Evolutionary conservation across 2,113 vertebrate species (phyloP).

Genomic region (Polyodon spathula): DNA sequence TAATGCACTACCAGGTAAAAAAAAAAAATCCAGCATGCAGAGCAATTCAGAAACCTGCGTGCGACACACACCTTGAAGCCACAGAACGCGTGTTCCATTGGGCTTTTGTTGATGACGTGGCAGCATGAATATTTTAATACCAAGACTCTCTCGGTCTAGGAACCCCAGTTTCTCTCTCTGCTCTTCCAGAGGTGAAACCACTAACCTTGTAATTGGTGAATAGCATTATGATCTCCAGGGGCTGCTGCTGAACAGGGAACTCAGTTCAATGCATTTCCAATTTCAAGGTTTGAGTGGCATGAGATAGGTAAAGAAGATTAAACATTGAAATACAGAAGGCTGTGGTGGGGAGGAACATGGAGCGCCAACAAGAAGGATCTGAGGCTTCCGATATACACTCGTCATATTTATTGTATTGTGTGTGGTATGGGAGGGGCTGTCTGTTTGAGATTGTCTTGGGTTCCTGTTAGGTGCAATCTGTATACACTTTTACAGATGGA

Average conservation of each 20-base stretch:
- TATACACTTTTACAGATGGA: too few relatives aligned
- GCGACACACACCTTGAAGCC: not conserved
- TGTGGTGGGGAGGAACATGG: too few relatives aligned
- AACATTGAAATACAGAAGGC: conserved; percentile 30
- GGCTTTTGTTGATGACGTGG: conserved; percentile 37
- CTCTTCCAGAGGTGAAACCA: conserved; percentile 23
- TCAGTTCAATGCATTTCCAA: conserved; percentile 31
- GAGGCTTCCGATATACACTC: too few relatives aligned
- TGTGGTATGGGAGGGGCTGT: too few relatives aligned
- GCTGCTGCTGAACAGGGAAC: not conserved
- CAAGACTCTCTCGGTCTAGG: conserved; percentile 19
- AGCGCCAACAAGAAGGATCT: too few relatives aligned
- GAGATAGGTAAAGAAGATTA: conserved; percentile 24
- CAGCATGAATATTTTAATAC: conserved; percentile 40
- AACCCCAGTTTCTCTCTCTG: conserved; percentile 26
- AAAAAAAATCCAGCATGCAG: not conserved
- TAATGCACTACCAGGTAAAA: conserved; percentile 70
- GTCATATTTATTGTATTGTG: too few relatives aligned
- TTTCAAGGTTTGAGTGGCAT: conserved; percentile 30
- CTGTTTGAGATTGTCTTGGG: too few relatives aligned
- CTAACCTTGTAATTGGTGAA: conserved; percentile 34
- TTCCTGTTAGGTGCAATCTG: too few relatives aligned
- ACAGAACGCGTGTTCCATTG: not conserved
- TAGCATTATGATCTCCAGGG: conserved; percentile 21
- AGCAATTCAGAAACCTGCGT: not conserved